These are phyloP conservation scores for Hippopotamyrus pictus DNA, from an alignment of 2,797 vertebrate species.

Conservation along the genomic window DNA sequence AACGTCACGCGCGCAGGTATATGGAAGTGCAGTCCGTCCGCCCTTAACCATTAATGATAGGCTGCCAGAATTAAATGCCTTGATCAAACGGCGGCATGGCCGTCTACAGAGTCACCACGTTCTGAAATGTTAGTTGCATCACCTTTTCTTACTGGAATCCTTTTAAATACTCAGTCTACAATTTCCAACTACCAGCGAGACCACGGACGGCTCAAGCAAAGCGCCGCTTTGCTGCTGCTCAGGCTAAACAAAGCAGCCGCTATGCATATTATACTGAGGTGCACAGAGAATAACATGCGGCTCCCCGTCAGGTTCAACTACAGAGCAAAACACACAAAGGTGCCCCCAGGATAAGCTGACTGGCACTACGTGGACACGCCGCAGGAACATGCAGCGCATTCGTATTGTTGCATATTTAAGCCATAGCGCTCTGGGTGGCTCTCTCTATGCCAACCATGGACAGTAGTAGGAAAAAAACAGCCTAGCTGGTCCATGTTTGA, in stretches of 20 bases:
- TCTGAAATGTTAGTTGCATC: background rate
- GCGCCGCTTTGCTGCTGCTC: background rate
- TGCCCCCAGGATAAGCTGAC: background rate
- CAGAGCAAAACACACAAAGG: background rate
- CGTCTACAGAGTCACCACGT: background rate
- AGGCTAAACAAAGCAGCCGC: background rate
- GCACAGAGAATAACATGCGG: background rate
- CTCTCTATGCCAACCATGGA: background rate
- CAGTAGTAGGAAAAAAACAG: background rate
- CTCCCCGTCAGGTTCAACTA: background rate
- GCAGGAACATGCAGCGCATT: background rate
- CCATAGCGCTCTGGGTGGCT: background rate
- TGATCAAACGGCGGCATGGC: background rate
- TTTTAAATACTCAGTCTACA: background rate
- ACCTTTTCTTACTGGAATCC: background rate
- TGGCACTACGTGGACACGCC: background rate
- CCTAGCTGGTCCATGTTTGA: background rate
- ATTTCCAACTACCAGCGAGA: background rate
- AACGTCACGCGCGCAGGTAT: background rate
- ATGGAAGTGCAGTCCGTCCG: background rate
- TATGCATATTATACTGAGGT: background rate
- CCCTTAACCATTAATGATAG: background rate
- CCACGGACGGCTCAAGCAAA: background rate
- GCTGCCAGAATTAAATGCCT: background rate
- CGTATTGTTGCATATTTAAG: background rate